phyloP scores from a whole-genome alignment of 1,140 invertebrate genomes.

The Aphelenchoides besseyi region DNA sequence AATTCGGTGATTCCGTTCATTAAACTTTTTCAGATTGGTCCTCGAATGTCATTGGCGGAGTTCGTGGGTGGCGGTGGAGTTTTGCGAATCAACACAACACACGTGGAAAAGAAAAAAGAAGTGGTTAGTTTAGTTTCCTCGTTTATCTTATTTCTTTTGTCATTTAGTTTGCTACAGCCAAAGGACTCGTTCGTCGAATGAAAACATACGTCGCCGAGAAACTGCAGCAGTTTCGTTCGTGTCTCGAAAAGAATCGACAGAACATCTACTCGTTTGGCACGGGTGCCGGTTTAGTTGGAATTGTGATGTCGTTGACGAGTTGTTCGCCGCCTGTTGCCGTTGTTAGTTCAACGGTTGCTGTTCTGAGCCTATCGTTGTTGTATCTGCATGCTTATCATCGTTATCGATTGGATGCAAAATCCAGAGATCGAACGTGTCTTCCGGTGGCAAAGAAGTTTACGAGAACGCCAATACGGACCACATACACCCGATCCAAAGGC shows the following conservation, averaged over 20 bases:
- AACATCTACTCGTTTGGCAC: slow-evolving; percentile 6
- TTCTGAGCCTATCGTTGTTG: not conserved
- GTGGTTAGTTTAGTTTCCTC: not conserved
- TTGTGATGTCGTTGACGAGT: not conserved
- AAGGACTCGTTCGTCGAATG: not conserved
- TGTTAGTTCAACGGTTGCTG: not conserved
- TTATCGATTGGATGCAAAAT: not conserved
- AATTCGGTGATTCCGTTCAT: not conserved
- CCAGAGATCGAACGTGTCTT: not conserved
- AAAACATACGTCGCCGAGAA: not conserved
- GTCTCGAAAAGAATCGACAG: not conserved
- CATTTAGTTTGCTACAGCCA: not conserved
- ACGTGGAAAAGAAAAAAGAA: slow-evolving; percentile 1
- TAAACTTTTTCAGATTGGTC: not conserved
- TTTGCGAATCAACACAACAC: not conserved
- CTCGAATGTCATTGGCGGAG: not conserved
- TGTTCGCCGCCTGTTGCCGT: not conserved
- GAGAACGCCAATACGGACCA: not conserved
- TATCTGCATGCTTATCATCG: not conserved
- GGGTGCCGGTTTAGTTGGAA: not conserved
- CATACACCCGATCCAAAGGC: not conserved
- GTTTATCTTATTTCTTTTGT: not conserved
- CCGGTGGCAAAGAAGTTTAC: not conserved
- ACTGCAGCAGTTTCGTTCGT: not conserved
- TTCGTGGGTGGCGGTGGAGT: slow-evolving; percentile 1